Evolutionary conservation across 2,797 vertebrate species (phyloP).

Genomic region (Crenichthys baileyi): DNA sequence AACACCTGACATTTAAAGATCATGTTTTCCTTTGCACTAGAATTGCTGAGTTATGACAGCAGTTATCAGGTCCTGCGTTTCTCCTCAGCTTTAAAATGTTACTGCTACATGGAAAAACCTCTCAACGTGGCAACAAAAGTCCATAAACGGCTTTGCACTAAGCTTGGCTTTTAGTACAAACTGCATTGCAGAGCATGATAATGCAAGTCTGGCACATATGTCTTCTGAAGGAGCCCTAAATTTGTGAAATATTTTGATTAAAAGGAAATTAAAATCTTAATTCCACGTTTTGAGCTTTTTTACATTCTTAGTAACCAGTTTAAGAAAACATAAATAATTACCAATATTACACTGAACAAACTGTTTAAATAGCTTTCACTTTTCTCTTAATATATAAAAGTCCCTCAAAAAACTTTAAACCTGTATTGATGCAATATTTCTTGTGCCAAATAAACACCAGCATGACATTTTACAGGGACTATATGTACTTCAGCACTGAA

Average conservation of each 20-base stretch:
- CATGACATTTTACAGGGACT: too few species aligned
- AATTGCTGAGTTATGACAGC: conserved; percentile 29
- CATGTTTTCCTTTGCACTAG: conserved; percentile 18
- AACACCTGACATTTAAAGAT: conserved; percentile 46
- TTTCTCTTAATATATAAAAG: too few species aligned
- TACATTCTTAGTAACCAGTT: too few species aligned
- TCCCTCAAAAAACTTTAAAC: too few species aligned
- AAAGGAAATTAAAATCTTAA: not conserved
- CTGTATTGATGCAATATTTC: too few species aligned
- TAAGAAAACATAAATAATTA: not conserved
- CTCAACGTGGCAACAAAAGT: not conserved
- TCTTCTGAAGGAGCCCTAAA: not conserved
- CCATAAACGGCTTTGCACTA: not conserved
- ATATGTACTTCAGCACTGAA: too few species aligned
- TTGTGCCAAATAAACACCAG: too few species aligned
- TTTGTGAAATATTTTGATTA: not conserved
- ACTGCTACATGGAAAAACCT: conserved; percentile 2
- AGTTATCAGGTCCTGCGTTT: not conserved
- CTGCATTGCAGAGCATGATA: not conserved
- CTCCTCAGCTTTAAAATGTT: conserved; percentile 30
- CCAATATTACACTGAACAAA: too few species aligned
- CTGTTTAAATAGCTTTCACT: too few species aligned
- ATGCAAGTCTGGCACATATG: not conserved
- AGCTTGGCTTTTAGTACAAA: not conserved
- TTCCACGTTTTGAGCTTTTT: too few species aligned